Base-by-base conservation (phyloP, 2,113 vertebrate species). In the Cololabis saira region DNA sequence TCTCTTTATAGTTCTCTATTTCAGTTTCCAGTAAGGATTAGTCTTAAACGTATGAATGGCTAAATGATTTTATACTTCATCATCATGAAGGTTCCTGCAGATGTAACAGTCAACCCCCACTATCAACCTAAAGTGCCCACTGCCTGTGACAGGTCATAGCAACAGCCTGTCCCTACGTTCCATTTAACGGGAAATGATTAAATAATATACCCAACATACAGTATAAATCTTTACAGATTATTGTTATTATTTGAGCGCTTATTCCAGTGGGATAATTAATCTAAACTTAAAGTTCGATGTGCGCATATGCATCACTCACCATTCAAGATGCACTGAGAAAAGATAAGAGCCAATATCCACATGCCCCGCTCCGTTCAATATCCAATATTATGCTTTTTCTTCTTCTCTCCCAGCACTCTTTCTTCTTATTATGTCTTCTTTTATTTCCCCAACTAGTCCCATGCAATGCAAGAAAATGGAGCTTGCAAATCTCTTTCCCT, bases 291-390 rank as follows among this genome's bases (percentile, higher is more conserved):
- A 84, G 78, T 79, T 77, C 52, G 70, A 80, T 68, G 75, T 68
- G 18, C 49, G 77, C 67, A 74, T 78, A 86, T 76, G 72, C 76
- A 86, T 74, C 80, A 93, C 95, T 92, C 90, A 96, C 95, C 96
- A 94, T 96, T 96, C 93, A 95, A 93, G 95, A 97, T 95, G 96
- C 95, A 96, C 94, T 96, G 95, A 93, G 94, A 95, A 94, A 96
- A 95, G 93, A 94, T 92, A 90, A 95, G 90, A 92, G 94, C 94
- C 95, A 96, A 95, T 96, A 96, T 97, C 96, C 96, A 96, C 96
- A 98, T 97, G 95, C 95, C 95, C 95, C 94, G 94, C 92, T 93
- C 94, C 92, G 92, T 90, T 87, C 93, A 91, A 91, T 93, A 93
- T 93, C 92, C 92, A 90, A 86, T 90, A 92, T 82, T 92, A 91